phyloP scores from a whole-genome alignment of 2,113 vertebrate species.

The Rhegmatorhina hoffmannsi region DNA sequence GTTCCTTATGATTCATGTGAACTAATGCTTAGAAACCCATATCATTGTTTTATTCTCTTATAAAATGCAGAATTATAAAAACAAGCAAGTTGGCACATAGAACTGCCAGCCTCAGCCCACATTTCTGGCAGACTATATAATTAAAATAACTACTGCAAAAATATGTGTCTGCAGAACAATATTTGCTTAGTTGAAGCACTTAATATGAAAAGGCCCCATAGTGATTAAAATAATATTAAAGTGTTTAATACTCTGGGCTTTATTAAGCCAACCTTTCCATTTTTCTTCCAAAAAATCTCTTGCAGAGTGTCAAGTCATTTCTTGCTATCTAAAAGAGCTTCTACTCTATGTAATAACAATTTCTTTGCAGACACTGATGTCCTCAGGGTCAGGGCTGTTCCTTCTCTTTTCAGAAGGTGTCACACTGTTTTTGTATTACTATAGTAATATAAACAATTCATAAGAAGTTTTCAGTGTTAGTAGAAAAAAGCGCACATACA shows the following conservation, averaged over 20 bases:
- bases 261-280: slow-evolving; percentile 18
- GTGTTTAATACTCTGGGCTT: slow-evolving; percentile 13
- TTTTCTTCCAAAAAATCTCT: slow-evolving; percentile 14
- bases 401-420: neutral
- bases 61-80: slow-evolving; percentile 61
- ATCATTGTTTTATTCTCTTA: slow-evolving; percentile 62
- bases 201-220: slow-evolving; percentile 12
- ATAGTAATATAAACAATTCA: neutral
- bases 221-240: slow-evolving; percentile 38
- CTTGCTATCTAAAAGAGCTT: neutral
- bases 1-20: slow-evolving; percentile 17
- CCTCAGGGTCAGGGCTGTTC: neutral
- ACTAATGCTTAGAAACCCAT: slow-evolving; percentile 29
- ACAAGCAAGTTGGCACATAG: slow-evolving; percentile 50
- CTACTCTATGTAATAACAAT: neutral
- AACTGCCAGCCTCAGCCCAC: slow-evolving; percentile 24
- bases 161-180: slow-evolving; percentile 22
- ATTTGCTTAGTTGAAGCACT: slow-evolving; percentile 40
- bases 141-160: slow-evolving; percentile 62
- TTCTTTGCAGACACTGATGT: neutral
- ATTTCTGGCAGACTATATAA: slow-evolving; percentile 48
- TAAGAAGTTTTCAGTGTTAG: neutral
- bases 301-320: neutral
- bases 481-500: neutral
- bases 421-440: neutral